Conservation (phyloP, 2,888 invertebrate genomes). For the Ormyrus rosae region DNA sequence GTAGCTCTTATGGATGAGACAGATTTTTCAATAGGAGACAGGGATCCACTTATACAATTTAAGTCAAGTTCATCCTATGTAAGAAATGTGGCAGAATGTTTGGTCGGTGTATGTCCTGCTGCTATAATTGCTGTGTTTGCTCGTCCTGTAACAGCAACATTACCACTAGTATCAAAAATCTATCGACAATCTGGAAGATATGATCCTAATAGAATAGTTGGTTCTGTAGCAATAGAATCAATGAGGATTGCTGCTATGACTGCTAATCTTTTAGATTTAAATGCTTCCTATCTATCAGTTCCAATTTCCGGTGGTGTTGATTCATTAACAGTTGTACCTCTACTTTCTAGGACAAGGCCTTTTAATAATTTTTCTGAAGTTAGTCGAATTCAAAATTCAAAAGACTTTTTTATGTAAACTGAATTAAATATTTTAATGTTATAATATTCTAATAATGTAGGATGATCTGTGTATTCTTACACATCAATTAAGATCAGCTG, state of each 20-base stretch:
- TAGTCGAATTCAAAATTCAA: not conserved
- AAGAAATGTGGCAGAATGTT: slow-evolving; percentile 62
- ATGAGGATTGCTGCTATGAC: slow-evolving; percentile 68
- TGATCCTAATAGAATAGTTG: slow-evolving; percentile 68
- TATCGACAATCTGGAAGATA: slow-evolving; percentile 63
- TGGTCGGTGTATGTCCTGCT: slow-evolving; percentile 63
- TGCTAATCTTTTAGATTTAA: slow-evolving; percentile 65
- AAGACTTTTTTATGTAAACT: slow-evolving; percentile 11
- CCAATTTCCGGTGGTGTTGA: slow-evolving; percentile 71
- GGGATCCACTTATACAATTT: slow-evolving; percentile 62
- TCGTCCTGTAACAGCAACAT: slow-evolving; percentile 68
- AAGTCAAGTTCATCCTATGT: slow-evolving; percentile 62
- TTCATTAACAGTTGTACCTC: slow-evolving; percentile 65
- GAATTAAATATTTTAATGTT: not conserved
- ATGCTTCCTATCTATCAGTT: slow-evolving; percentile 66
- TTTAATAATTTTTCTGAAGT: slow-evolving; percentile 64
- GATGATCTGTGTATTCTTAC: slow-evolving; percentile 62
- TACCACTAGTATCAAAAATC: slow-evolving; percentile 68
- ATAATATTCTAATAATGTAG: slow-evolving; percentile 55
- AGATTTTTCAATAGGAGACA: slow-evolving; percentile 59
- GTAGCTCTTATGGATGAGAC: slow-evolving; percentile 70
- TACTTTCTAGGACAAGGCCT: slow-evolving; percentile 66
- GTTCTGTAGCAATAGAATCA: slow-evolving; percentile 65
- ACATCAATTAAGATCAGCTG: slow-evolving; percentile 62
- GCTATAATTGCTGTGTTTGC: slow-evolving; percentile 68